phyloP scores from a whole-genome alignment of 1,140 invertebrate genomes.

The Dendrolimus kikuchii region DNA sequence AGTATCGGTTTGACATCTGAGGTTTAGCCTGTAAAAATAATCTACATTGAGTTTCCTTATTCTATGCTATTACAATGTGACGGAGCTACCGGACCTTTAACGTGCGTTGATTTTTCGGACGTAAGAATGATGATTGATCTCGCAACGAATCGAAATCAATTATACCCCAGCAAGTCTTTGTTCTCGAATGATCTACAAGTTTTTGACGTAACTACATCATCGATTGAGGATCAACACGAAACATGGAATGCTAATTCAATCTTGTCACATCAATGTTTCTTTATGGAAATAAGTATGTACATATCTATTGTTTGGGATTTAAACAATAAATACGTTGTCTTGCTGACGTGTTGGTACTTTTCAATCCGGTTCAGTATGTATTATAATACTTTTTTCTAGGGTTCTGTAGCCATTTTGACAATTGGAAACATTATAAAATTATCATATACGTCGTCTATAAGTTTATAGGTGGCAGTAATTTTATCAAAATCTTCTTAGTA shows the following conservation, averaged over 20 bases:
- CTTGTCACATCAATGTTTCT: constrained; percentile 43
- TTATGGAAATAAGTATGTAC: constrained; percentile 19
- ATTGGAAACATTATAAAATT: no score
- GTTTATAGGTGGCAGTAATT: no score
- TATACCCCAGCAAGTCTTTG: constrained; percentile 49
- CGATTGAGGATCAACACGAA: constrained; percentile 37
- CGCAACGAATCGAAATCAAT: constrained; percentile 42
- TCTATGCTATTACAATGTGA: no score
- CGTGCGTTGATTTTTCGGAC: background rate
- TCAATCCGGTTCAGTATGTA: no score
- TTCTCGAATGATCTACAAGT: constrained; percentile 48
- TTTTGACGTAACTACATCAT: constrained; percentile 39
- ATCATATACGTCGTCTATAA: no score
- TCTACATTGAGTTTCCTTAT: no score
- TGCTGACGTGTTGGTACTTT: background rate
- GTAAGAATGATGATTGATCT: background rate
- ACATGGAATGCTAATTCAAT: constrained; percentile 47
- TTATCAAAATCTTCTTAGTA: no score
- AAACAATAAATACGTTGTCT: constrained; percentile 6
- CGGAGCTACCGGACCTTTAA: no score
- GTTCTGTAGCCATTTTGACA: no score
- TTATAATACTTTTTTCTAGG: no score
- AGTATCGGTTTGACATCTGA: no score
- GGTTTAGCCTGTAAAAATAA: no score
- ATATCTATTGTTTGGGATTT: constrained; percentile 12